Percentiles rank a stretch among this genome's conserved stretches.
Evolutionary conservation across 2,797 vertebrate species (phyloP).

Genomic region (Mico argentatus): DNA sequence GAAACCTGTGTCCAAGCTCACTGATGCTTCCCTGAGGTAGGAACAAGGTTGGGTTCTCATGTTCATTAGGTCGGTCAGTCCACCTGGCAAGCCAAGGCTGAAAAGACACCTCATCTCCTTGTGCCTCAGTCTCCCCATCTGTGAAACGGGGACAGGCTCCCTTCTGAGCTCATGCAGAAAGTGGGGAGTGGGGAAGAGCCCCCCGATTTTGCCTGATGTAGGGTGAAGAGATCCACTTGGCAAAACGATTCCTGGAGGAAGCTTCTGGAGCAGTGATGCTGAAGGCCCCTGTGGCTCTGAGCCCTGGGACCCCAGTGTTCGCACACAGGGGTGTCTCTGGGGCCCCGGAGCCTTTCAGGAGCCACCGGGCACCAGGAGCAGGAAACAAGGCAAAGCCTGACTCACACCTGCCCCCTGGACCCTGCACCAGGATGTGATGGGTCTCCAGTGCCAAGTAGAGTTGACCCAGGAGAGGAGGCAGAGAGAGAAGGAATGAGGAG

Average conservation of each 20-base stretch:
- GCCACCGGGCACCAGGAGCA: too few relatives aligned
- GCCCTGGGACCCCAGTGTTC: too few relatives aligned
- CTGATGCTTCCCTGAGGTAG: neutral
- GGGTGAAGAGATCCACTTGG: too few relatives aligned
- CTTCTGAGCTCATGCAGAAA: neutral
- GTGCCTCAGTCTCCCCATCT: neutral
- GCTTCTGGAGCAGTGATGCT: too few relatives aligned
- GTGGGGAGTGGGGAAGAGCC: too few relatives aligned
- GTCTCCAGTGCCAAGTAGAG: neutral
- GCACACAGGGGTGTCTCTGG: too few relatives aligned
- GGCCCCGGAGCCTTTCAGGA: too few relatives aligned
- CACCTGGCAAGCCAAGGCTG: accelerated
- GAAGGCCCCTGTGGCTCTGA: too few relatives aligned
- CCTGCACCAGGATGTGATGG: neutral
- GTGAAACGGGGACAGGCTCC: neutral
- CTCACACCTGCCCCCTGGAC: too few relatives aligned
- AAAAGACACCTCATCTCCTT: neutral
- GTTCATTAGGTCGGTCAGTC: accelerated
- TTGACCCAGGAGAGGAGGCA: neutral
- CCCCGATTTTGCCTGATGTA: accelerated
- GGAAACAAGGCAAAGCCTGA: too few relatives aligned
- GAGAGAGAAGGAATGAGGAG: neutral
- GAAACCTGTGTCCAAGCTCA: neutral
- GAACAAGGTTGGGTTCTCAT: accelerated
- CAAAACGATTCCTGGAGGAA: too few relatives aligned